Evolutionary conservation across 2,113 vertebrate genomes (phyloP).

Genomic region (Carlito syrichta): DNA sequence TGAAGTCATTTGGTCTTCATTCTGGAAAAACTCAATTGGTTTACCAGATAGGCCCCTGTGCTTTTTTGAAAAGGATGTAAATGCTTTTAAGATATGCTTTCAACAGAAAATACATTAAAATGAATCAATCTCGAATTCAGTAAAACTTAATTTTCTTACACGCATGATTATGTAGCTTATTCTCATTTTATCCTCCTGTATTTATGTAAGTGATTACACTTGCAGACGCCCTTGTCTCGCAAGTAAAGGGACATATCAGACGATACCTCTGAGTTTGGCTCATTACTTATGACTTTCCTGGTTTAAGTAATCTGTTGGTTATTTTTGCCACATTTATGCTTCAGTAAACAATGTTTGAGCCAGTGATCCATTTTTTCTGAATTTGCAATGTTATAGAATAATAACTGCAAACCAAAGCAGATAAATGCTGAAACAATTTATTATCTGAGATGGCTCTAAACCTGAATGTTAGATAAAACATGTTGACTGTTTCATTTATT

Average conservation of each 20-base stretch:
- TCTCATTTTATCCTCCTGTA: background rate
- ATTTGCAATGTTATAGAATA: background rate
- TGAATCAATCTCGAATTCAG: background rate
- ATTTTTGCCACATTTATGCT: background rate
- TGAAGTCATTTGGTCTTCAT: slow-evolving; percentile 2
- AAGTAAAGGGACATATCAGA: background rate
- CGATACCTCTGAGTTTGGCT: background rate
- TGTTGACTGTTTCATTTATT: background rate
- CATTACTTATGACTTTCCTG: background rate
- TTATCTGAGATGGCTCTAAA: background rate
- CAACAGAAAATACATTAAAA: slow-evolving; percentile 24
- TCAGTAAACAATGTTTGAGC: background rate
- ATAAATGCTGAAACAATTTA: background rate
- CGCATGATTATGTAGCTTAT: background rate
- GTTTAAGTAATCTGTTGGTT: background rate
- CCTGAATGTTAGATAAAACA: background rate
- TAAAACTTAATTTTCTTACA: slow-evolving; percentile 15
- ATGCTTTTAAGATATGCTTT: slow-evolving; percentile 30
- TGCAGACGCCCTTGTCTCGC: background rate
- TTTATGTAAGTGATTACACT: background rate
- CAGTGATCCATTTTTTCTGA: background rate
- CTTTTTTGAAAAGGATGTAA: background rate
- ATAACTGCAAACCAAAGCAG: background rate
- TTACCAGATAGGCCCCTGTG: background rate
- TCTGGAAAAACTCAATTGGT: background rate